phyloP scores from a whole-genome alignment of 2,888 invertebrate genomes.

The Strigamia crassipes region DNA sequence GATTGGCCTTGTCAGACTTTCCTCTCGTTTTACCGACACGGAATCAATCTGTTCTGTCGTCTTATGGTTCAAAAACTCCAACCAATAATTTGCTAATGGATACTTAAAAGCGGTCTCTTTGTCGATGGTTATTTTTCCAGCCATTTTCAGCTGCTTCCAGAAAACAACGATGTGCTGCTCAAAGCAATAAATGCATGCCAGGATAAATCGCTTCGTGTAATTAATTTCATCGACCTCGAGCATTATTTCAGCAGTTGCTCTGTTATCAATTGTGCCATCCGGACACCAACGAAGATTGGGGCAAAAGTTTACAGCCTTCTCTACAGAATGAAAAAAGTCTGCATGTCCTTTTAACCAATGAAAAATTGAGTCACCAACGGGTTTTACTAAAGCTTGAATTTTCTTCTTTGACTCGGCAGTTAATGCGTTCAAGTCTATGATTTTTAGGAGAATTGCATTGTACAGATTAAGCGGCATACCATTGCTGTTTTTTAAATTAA shows the following conservation, averaged over 20 bases:
- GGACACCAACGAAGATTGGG: conserved; percentile 18
- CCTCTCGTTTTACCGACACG: background rate
- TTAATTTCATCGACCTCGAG: background rate
- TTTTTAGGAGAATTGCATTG: background rate
- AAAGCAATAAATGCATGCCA: conserved; percentile 79
- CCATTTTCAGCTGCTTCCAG: background rate
- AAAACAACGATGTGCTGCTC: conserved; percentile 65
- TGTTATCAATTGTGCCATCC: conserved; percentile 5
- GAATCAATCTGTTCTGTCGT: conserved; percentile 19
- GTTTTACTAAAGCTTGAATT: conserved; percentile 8
- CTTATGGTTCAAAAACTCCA: conserved; percentile 11
- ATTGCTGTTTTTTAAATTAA: background rate
- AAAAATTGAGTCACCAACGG: background rate
- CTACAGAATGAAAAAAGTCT: background rate
- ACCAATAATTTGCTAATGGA: conserved; percentile 21
- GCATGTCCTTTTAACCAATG: background rate
- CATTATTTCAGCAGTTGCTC: conserved; percentile 23
- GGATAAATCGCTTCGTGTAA: conserved; percentile 66
- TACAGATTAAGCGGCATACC: background rate
- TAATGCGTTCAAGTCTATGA: background rate
- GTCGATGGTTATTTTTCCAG: background rate
- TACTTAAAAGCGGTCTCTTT: conserved; percentile 7
- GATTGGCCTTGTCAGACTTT: background rate
- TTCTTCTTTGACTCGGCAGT: background rate
- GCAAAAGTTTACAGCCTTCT: background rate